Conservation (phyloP, 2,113 vertebrate species). For the Paracanthobrama guichenoti region DNA sequence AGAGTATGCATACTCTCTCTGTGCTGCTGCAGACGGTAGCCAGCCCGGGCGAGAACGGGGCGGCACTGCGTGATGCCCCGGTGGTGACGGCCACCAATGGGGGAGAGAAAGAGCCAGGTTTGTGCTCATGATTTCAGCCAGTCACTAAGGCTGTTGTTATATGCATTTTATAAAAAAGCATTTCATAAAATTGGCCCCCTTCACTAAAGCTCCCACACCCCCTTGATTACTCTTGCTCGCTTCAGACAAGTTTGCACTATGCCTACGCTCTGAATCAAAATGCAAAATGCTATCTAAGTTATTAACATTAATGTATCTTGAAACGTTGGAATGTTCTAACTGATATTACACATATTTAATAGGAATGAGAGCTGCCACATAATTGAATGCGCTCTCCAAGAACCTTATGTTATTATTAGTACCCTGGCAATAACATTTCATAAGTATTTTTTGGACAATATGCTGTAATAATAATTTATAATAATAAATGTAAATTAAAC, state of each 20-base stretch:
- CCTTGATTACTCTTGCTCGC: neutral
- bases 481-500: too few species aligned
- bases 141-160: neutral
- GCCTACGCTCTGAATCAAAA: neutral
- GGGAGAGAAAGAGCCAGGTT: constrained; percentile 87
- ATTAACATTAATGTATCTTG: neutral
- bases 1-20: constrained; percentile 36
- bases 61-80: constrained; percentile 72
- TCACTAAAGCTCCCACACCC: neutral
- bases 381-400: too few species aligned
- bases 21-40: constrained; percentile 76
- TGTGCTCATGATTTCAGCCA: constrained; percentile 70
- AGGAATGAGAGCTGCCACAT: too few species aligned
- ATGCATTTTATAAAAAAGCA: neutral
- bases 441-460: too few species aligned
- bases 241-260: too few species aligned
- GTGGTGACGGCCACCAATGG: constrained; percentile 77
- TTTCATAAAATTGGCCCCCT: neutral
- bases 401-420: too few species aligned
- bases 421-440: too few species aligned
- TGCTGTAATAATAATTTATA: too few species aligned
- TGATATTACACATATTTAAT: too few species aligned
- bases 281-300: neutral
- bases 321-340: too few species aligned
- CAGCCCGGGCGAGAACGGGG: constrained; percentile 82